Evolutionary conservation across 92 coral and sea anemone genomes (phyloP).

Genomic region (Ricordea florida): DNA sequence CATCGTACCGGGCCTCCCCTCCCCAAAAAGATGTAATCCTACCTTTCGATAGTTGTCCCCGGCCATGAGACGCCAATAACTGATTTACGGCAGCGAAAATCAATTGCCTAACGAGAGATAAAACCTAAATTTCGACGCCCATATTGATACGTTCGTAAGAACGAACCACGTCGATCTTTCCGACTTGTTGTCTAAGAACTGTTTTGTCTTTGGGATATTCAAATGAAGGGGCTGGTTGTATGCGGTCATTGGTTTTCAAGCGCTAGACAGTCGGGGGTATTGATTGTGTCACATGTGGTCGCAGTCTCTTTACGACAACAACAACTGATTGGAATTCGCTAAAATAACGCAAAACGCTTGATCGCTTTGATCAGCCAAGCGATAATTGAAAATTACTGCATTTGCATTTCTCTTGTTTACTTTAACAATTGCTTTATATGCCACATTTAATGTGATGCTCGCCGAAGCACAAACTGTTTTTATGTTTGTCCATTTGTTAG

Average conservation of each 20-base stretch:
- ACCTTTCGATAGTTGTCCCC: too few relatives aligned
- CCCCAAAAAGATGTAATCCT: too few relatives aligned
- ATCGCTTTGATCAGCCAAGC: too few relatives aligned
- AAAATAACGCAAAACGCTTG: too few relatives aligned
- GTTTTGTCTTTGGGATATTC: conserved; percentile 43
- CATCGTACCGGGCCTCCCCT: too few relatives aligned
- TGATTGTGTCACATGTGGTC: background rate
- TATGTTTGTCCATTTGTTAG: conserved; percentile 9
- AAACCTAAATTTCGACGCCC: conserved; percentile 2
- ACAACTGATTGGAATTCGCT: conserved; percentile 22
- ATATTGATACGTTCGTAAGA: conserved; percentile 8
- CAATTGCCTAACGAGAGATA: background rate
- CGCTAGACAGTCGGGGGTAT: conserved; percentile 11
- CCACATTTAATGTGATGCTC: too few relatives aligned
- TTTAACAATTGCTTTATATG: too few relatives aligned
- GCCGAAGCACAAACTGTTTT: background rate
- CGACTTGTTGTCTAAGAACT: conserved; percentile 15
- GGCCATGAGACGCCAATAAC: background rate
- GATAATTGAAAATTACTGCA: too few relatives aligned
- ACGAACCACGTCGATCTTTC: conserved; percentile 7
- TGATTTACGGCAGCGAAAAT: too few relatives aligned
- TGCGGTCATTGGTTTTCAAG: conserved; percentile 4
- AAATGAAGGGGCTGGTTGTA: background rate
- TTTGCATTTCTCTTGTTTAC: too few relatives aligned
- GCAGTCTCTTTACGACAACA: too few relatives aligned